Evolutionary conservation across 2,113 vertebrate species (phyloP).

Genomic region (Lipophrys pholis): DNA sequence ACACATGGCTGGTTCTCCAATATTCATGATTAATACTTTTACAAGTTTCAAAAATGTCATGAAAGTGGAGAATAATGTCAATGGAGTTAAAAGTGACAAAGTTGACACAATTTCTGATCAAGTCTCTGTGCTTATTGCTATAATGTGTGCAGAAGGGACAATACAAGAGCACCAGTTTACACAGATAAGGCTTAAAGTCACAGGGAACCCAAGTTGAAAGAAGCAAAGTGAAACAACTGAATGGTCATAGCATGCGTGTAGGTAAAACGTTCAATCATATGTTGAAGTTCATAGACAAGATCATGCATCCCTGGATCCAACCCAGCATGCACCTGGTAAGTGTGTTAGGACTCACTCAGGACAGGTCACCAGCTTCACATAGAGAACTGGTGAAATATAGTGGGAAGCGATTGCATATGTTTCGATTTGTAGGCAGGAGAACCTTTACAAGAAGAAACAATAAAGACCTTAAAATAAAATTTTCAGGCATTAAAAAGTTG

Average conservation of each 20-base stretch:
- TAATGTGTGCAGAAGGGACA: not conserved
- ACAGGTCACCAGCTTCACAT: too few relatives aligned
- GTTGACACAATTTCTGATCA: not conserved
- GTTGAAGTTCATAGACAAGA: too few relatives aligned
- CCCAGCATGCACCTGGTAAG: too few relatives aligned
- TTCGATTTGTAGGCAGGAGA: too few relatives aligned
- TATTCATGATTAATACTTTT: conserved; percentile 1
- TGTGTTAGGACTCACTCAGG: too few relatives aligned
- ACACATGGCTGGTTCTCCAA: conserved; percentile 2
- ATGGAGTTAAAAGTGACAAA: not conserved
- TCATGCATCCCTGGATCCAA: too few relatives aligned
- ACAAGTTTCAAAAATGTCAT: not conserved
- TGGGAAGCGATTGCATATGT: too few relatives aligned
- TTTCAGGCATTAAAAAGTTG: too few relatives aligned
- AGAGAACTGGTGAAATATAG: too few relatives aligned
- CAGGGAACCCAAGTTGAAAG: not conserved
- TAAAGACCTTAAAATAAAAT: too few relatives aligned
- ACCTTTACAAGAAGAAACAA: too few relatives aligned
- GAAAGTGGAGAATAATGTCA: not conserved
- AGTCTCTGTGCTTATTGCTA: not conserved
- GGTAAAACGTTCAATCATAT: too few relatives aligned
- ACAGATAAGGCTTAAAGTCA: not conserved
- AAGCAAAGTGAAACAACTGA: not conserved
- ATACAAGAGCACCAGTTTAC: not conserved
- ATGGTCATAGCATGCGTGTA: not conserved